A percentile compares a stretch with the other conserved stretches of the same genome.
phyloP scores from a whole-genome alignment of 1,140 invertebrate genomes.

The Rhyacophila brunnea region DNA sequence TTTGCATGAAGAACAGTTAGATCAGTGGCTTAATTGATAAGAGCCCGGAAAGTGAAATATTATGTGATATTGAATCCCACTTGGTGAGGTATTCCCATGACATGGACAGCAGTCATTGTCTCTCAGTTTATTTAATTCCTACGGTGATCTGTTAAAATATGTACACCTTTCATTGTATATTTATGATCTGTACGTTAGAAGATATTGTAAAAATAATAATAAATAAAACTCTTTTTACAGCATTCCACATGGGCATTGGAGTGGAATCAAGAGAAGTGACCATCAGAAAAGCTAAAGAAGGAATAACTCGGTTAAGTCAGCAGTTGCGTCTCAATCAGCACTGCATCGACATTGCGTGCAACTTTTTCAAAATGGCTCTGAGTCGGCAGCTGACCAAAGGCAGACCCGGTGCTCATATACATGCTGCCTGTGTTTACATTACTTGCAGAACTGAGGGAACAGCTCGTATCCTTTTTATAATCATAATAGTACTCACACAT shows the following conservation, averaged over 20 bases:
- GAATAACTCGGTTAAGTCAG: constrained; percentile 75
- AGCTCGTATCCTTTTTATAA: constrained; percentile 84
- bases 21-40: too few relatives aligned
- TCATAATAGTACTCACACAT: too few relatives aligned
- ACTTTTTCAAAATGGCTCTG: constrained; percentile 97
- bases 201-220: background rate
- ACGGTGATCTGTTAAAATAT: too few relatives aligned
- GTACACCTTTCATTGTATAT: background rate
- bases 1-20: too few relatives aligned
- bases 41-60: too few relatives aligned
- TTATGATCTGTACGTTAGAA: background rate
- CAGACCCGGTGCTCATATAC: constrained; percentile 84
- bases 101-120: too few relatives aligned
- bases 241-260: constrained; percentile 77
- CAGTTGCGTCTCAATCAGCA: constrained; percentile 84
- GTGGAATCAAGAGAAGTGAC: constrained; percentile 90
- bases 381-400: constrained; percentile 85
- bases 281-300: constrained; percentile 80
- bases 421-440: constrained; percentile 97
- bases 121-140: too few relatives aligned
- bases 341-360: constrained; percentile 89
- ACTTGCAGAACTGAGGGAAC: constrained; percentile 93
- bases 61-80: too few relatives aligned
- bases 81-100: too few relatives aligned
- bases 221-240: constrained; percentile 45